These are phyloP conservation scores for Drosophila pseudotakahashii DNA, from an alignment of 2,888 invertebrate species.

Conservation along the genomic window DNA sequence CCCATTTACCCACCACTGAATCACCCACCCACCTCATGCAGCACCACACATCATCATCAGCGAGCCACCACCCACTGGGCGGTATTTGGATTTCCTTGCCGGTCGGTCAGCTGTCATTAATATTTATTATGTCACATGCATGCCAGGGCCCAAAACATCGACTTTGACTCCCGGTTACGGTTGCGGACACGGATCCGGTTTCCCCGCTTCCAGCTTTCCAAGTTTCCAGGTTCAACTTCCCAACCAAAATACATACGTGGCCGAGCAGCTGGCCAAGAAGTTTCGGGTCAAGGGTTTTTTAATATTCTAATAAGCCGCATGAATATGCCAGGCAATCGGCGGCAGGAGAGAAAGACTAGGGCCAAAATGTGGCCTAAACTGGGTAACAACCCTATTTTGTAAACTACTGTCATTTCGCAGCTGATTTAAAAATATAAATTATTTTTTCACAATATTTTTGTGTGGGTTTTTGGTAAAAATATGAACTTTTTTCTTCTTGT, in stretches of 20 bases:
- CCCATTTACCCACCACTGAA: slow-evolving; percentile 3
- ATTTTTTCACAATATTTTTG: no score
- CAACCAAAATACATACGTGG: slow-evolving; percentile 52
- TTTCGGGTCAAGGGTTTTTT: slow-evolving; percentile 27
- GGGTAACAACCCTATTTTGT: no score
- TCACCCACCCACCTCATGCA: slow-evolving; percentile 8
- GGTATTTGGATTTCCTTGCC: slow-evolving; percentile 46
- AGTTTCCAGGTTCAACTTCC: slow-evolving; percentile 11
- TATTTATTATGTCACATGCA: slow-evolving; percentile 81
- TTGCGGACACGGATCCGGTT: slow-evolving; percentile 24
- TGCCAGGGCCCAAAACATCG: slow-evolving; percentile 34
- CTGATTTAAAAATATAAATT: no score
- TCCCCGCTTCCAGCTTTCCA: slow-evolving; percentile 16
- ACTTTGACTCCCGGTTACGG: slow-evolving; percentile 20
- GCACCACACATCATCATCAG: slow-evolving; percentile 30
- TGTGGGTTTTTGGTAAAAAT: no score
- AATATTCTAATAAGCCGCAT: slow-evolving; percentile 64
- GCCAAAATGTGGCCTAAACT: neutral
- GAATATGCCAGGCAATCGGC: slow-evolving; percentile 40
- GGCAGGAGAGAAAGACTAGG: neutral
- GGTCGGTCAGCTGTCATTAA: slow-evolving; percentile 81
- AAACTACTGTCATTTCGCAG: no score
- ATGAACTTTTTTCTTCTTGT: no score
- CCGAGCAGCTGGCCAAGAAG: slow-evolving; percentile 40
- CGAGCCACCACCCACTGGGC: slow-evolving; percentile 55